Evolutionary conservation across 2,888 invertebrate genomes (phyloP).

Genomic region (Heliconius charithonia): DNA sequence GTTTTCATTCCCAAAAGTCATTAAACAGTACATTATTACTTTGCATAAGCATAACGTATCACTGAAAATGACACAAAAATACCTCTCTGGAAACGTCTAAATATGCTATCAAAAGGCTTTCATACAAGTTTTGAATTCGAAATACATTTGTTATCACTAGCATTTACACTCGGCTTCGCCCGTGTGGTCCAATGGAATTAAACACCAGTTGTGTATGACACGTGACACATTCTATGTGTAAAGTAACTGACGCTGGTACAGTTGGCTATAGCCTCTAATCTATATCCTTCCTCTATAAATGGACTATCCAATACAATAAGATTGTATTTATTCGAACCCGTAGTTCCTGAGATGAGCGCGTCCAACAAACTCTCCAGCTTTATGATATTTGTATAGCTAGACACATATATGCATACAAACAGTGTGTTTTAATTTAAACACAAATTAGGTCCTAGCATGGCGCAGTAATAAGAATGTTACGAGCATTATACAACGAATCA

Average conservation of each 20-base stretch:
- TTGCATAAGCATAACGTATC: neutral
- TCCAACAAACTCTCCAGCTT: neutral
- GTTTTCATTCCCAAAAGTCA: neutral
- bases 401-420: slow-evolving; percentile 2
- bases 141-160: slow-evolving; percentile 31
- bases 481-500: slow-evolving; percentile 51
- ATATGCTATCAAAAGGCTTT: slow-evolving; percentile 14
- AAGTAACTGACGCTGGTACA: neutral
- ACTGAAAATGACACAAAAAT: slow-evolving; percentile 19
- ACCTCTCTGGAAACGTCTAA: slow-evolving; percentile 15
- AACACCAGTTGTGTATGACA: neutral
- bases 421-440: slow-evolving; percentile 46
- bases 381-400: neutral
- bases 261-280: too few relatives aligned
- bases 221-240: neutral
- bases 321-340: neutral
- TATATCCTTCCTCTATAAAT: neutral
- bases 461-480: slow-evolving; percentile 49
- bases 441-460: slow-evolving; percentile 46
- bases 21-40: neutral
- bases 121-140: slow-evolving; percentile 30
- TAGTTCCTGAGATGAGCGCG: neutral
- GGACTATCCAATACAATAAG: neutral
- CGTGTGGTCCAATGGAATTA: neutral
- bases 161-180: neutral